Evolutionary conservation across 2,888 invertebrate species (phyloP), one percentile per base, ranked within the genome.

Genomic region (Agrenia bidenticulata): DNA sequence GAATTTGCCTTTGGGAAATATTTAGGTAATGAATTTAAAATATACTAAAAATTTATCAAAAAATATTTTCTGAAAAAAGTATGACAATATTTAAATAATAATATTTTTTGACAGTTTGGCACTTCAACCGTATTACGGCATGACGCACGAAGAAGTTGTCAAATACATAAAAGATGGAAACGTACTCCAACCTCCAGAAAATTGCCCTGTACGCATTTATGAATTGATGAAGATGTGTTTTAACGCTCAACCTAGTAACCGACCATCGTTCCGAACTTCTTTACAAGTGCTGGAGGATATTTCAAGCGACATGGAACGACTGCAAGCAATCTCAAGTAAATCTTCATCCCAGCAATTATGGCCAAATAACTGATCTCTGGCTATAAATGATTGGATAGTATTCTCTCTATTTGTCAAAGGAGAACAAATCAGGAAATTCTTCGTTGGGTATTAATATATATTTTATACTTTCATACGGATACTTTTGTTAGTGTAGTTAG

Each of bases 221-320:
- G 90, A 94, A 68, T 82, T 97, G 51, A 96, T 97, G 95, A 89
- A 89, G 78, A 87, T 88, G 76, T 96, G 96, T 81, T 97, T 96
- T 94, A 89, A 89, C 78, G 86, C 88, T 76, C 90, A 92, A 79
- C 91, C 95, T 0, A 84, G 85, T 69, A 88, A 89, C 77, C 85
- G 96, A 68, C 96, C 96, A 11, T 87, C 89, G 77, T 97, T 97
- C 80, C 85, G 88, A 77, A 84, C 86, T 65, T 89, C 92, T 77
- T 87, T 89, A 79, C 89, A 90, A 77, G 88, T 89, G 64, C 83
- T 93, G 74, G 88, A 89, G 78, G 86, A 85, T 77, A 88, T 89
- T 73, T 80, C 81, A 60, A 78, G 78, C 55, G 81, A 82, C 63
- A 75, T 82, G 66, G 77, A 78, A 64, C 72, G 76, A 53, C 69